Evolutionary conservation across 2,113 vertebrate genomes (phyloP).

Genomic region (Nematolebias whitei): DNA sequence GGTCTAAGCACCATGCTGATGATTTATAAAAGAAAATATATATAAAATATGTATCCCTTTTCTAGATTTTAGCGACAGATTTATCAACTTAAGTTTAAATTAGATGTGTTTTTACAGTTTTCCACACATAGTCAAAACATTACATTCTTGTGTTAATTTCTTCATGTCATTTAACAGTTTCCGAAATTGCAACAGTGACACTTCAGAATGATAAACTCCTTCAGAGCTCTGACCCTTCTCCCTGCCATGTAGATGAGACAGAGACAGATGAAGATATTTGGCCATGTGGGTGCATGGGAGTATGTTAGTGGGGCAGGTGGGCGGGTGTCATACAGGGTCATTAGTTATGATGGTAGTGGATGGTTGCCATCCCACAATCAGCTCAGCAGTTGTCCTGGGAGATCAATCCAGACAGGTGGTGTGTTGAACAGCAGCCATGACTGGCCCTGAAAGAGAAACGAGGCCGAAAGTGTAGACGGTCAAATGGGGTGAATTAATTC

Average conservation of each 20-base stretch:
- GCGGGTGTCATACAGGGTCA: conserved; percentile 46
- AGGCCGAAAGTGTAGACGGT: conserved; percentile 32
- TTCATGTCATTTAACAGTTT: conserved; percentile 35
- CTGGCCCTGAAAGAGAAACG: conserved; percentile 35
- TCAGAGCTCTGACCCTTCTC: conserved; percentile 72
- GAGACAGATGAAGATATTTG: conserved; percentile 77
- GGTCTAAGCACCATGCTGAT: too few relatives aligned
- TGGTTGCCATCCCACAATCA: conserved; percentile 53
- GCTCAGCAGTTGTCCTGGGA: conserved; percentile 54
- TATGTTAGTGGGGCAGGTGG: conserved; percentile 29
- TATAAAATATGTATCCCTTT: too few relatives aligned
- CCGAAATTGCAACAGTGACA: conserved; percentile 61
- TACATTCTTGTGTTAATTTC: conserved; percentile 11
- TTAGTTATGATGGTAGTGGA: conserved; percentile 67
- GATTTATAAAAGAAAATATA: too few relatives aligned
- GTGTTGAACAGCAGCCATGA: conserved; percentile 38
- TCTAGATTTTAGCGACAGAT: conserved; percentile 79
- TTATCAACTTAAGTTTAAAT: neutral
- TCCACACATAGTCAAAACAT: rapidly evolving
- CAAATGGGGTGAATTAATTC: conserved; percentile 33
- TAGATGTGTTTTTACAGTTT: neutral
- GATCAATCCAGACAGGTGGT: conserved; percentile 69
- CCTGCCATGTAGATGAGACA: conserved; percentile 78
- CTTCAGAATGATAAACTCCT: conserved; percentile 75
- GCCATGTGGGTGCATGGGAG: conserved; percentile 51